Conservation (phyloP, 2,797 vertebrate genomes). For the Lutjanus argentimaculatus region DNA sequence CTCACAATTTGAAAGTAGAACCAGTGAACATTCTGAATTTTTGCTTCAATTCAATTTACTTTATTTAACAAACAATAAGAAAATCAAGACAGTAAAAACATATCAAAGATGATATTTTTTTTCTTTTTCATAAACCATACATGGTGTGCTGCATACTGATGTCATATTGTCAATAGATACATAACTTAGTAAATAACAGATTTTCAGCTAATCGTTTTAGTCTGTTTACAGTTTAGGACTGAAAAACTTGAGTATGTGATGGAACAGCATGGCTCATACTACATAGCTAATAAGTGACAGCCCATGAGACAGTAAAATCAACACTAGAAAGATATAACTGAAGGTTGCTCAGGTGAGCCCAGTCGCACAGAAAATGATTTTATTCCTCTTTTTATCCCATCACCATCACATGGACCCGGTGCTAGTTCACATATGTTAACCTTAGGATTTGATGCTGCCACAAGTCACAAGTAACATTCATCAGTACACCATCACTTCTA, state of each 20-base stretch:
- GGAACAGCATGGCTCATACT: constrained; percentile 10
- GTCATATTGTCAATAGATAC: background rate
- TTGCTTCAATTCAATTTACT: background rate
- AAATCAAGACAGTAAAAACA: background rate
- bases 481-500: background rate
- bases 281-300: constrained; percentile 7
- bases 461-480: background rate
- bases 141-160: too few relatives aligned
- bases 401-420: background rate
- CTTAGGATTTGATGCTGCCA: background rate
- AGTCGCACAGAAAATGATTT: background rate
- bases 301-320: constrained; percentile 12
- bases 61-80: constrained; percentile 1
- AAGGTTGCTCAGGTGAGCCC: constrained; percentile 5
- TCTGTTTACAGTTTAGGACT: background rate
- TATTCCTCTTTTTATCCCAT: constrained; percentile 1
- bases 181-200: background rate
- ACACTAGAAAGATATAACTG: constrained; percentile 1
- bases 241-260: background rate
- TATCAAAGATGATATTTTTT: background rate
- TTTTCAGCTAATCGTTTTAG: background rate
- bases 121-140: too few relatives aligned
- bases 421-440: background rate
- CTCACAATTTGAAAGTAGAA: background rate
- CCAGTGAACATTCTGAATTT: background rate